phyloP scores from a whole-genome alignment of 2,888 invertebrate genomes.

The Zhuqinia jingwanae region DNA sequence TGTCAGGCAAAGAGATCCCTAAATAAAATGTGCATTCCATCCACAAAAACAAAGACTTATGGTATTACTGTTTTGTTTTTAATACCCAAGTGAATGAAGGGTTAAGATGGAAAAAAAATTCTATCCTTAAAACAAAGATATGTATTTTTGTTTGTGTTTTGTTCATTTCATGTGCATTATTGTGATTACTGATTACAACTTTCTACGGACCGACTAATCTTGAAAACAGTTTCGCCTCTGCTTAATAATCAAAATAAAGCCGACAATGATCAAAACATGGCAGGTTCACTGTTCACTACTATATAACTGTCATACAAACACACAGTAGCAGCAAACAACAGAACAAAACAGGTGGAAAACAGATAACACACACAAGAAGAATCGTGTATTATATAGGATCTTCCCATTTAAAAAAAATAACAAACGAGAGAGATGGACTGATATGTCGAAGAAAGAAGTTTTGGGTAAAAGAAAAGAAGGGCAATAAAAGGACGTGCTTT shows the following conservation, averaged over 20 bases:
- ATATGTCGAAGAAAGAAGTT: slow-evolving; percentile 14
- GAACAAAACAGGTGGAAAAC: not conserved
- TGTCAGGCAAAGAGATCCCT: not conserved
- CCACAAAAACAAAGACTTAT: not conserved
- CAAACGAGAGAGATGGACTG: not conserved
- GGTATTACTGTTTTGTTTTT: not conserved
- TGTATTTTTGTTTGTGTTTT: not conserved
- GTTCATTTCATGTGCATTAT: not conserved
- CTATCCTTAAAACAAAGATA: not conserved
- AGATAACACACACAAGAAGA: slow-evolving; percentile 10
- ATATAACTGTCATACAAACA: too few species aligned
- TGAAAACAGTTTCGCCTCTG: not conserved
- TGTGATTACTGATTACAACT: not conserved
- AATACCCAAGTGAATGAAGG: not conserved
- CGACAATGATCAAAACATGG: slow-evolving; percentile 36
- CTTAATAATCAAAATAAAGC: slow-evolving; percentile 42
- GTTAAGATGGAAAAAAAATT: not conserved
- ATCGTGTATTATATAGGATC: not conserved
- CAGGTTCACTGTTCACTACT: not conserved
- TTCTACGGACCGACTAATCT: not conserved
- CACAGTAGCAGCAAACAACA: not conserved
- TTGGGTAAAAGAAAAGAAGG: not conserved
- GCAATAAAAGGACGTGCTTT: slow-evolving; percentile 16
- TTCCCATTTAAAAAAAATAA: not conserved
- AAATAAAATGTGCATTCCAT: too few species aligned